A percentile compares a stretch with the other conserved stretches of the same genome.
These are phyloP conservation scores for Clupea harengus DNA, from an alignment of 2,113 vertebrate species.

Conservation along the genomic window DNA sequence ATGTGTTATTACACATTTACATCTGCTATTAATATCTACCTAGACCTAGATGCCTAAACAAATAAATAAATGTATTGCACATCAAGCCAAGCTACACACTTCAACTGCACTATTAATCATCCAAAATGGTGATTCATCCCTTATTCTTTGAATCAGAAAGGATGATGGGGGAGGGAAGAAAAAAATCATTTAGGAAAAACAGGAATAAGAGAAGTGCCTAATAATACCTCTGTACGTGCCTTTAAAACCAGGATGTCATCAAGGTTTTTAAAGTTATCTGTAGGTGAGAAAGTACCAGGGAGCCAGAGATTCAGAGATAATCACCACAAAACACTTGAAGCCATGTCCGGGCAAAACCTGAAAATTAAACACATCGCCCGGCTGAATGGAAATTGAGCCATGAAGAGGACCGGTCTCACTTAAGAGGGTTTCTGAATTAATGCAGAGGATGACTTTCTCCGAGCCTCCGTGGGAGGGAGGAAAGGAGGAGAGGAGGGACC, in stretches of 20 bases:
- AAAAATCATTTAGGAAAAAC: background rate
- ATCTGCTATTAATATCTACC: background rate
- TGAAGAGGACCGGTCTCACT: background rate
- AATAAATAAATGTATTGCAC: background rate
- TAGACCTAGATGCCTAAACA: too few species aligned
- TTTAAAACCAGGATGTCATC: background rate
- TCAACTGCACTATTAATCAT: background rate
- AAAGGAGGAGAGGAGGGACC: background rate
- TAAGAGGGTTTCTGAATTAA: slow-evolving; percentile 20
- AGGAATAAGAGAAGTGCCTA: background rate
- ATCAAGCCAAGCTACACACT: background rate
- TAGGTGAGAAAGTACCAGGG: background rate
- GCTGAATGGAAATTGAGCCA: slow-evolving; percentile 17
- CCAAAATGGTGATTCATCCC: background rate
- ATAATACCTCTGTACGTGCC: background rate
- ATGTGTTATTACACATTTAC: background rate
- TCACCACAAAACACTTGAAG: slow-evolving; percentile 21
- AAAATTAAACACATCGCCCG: slow-evolving; percentile 11
- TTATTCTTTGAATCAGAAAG: too few species aligned
- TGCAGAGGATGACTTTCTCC: background rate
- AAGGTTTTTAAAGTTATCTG: slow-evolving; percentile 1
- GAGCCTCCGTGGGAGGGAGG: background rate
- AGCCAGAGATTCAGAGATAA: background rate
- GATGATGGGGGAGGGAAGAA: background rate
- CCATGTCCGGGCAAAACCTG: slow-evolving; percentile 18